Conservation (phyloP, 2,888 invertebrate species). For the Cybosia mesomella region DNA sequence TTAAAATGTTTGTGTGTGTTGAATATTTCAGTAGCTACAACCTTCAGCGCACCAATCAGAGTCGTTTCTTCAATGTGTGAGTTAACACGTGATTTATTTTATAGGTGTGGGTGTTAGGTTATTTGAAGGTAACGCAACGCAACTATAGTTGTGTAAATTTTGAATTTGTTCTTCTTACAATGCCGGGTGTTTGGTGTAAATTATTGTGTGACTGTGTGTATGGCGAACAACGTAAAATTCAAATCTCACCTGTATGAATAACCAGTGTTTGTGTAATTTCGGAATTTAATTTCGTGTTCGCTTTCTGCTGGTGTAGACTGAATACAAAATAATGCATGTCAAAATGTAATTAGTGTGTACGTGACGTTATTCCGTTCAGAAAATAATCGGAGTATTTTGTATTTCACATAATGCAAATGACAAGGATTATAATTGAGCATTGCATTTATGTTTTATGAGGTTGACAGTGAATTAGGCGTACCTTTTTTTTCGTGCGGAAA, state of each 20-base stretch:
- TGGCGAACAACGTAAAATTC: constrained; percentile 33
- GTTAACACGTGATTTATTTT: constrained; percentile 35
- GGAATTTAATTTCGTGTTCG: constrained; percentile 13
- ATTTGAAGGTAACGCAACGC: constrained; percentile 38
- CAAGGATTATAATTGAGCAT: background rate
- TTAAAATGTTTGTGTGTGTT: constrained; percentile 53
- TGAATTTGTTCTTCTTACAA: constrained; percentile 45
- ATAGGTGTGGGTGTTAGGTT: constrained; percentile 22
- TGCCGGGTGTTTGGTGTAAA: constrained; percentile 33
- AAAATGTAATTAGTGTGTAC: constrained; percentile 19
- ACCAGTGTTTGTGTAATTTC: constrained; percentile 19
- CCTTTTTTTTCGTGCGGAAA: background rate
- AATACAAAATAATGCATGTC: constrained; percentile 22
- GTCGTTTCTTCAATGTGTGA: constrained; percentile 38
- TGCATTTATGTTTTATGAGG: background rate
- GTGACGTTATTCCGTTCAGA: constrained; percentile 4
- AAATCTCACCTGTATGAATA: constrained; percentile 22
- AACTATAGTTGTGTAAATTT: constrained; percentile 22
- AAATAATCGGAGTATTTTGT: background rate
- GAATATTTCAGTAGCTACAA: constrained; percentile 57
- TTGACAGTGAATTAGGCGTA: background rate
- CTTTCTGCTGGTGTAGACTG: constrained; percentile 16
- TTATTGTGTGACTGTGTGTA: constrained; percentile 19
- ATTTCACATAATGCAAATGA: background rate
- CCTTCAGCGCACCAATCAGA: constrained; percentile 47